Percentiles rank a stretch among this genome's conserved stretches.
These are phyloP conservation scores for Tenebrio molitor DNA, from an alignment of 1,140 invertebrate genomes.

Conservation along the genomic window DNA sequence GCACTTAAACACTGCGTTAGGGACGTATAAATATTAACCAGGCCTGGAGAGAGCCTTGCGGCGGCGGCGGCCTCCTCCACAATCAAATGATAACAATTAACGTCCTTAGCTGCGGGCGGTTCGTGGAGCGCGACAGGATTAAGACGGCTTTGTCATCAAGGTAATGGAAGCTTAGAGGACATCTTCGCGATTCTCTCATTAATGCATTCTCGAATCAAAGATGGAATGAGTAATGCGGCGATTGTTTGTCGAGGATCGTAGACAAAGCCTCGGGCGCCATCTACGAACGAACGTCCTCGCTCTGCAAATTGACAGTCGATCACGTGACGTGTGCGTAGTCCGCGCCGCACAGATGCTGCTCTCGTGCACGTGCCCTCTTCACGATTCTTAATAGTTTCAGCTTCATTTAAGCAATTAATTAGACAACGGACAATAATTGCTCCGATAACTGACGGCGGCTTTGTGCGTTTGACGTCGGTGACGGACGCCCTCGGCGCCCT, in stretches of 20 bases:
- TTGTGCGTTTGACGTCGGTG: conserved; percentile 52
- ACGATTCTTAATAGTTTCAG: conserved; percentile 50
- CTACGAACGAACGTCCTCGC: conserved; percentile 8
- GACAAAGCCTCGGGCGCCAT: conserved; percentile 30
- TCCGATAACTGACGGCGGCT: conserved; percentile 56
- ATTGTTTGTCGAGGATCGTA: conserved; percentile 51
- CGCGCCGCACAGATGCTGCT: conserved; percentile 44
- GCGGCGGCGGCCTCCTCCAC: conserved; percentile 21
- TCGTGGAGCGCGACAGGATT: conserved; percentile 56
- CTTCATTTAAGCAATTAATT: conserved; percentile 62
- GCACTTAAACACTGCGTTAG: conserved; percentile 53
- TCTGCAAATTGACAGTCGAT: conserved; percentile 32
- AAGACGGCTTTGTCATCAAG: conserved; percentile 63
- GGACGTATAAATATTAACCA: conserved; percentile 54
- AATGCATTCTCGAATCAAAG: conserved; percentile 62
- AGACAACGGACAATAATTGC: conserved; percentile 56
- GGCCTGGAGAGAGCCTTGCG: conserved; percentile 38
- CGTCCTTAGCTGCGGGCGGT: conserved; percentile 50
- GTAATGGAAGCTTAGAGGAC: conserved; percentile 60
- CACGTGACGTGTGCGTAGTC: no score
- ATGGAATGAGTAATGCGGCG: conserved; percentile 60
- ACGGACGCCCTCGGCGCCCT: conserved; percentile 46
- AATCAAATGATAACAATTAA: conserved; percentile 61
- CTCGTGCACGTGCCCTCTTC: conserved; percentile 44
- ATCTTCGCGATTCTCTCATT: conserved; percentile 60